Evolutionary conservation across 2,113 vertebrate genomes (phyloP), one percentile per base, ranked within the genome.

Genomic region (Scartelaos histophorus): DNA sequence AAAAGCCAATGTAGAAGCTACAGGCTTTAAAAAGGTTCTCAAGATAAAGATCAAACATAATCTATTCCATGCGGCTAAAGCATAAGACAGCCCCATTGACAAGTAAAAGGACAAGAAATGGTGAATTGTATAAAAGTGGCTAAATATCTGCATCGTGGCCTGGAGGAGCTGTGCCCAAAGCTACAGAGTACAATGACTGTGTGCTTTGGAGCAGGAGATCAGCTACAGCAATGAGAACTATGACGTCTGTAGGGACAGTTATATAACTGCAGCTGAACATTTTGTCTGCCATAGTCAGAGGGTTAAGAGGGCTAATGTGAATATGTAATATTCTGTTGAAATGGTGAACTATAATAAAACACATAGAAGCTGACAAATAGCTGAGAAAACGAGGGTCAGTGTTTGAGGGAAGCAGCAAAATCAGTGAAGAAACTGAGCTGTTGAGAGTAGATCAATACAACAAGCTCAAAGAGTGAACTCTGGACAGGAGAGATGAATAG

Each of bases 241-340:
- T 92, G 90, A 91, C 88, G 89, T 90, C 71, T 74, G 85, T 85
- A 38, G 67, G 66, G 73, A 61, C 56, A 61, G 87, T 93, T 93
- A 92, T 86, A 93, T 93, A 94, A 93, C 87, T n/a, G 10, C 69
- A 79, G 82, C 84, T 89, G 89, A 92, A 92, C 90, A 90, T 89
- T 90, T 90, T 83, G 83, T 92, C 87, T 92, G 90, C 90, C 90
- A 88, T 76, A 87, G 89, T 79, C 86, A 76, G 78, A 90, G 89
- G 89, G 93, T 90, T 89, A 89, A 76, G 83, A 78, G 77, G 86
- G 79, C 81, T 86, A 80, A 90, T 84, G 92, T 78, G 83, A 91
- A 93, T 89, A 90, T 85, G 89, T 84, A 73, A 68, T 87, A 49
- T 17, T 49, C 47, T 49, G 3, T 49, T 16, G 1, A 17, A 49